Evolutionary conservation across 2,888 invertebrate genomes (phyloP).

Genomic region (Ethmia dodecea): DNA sequence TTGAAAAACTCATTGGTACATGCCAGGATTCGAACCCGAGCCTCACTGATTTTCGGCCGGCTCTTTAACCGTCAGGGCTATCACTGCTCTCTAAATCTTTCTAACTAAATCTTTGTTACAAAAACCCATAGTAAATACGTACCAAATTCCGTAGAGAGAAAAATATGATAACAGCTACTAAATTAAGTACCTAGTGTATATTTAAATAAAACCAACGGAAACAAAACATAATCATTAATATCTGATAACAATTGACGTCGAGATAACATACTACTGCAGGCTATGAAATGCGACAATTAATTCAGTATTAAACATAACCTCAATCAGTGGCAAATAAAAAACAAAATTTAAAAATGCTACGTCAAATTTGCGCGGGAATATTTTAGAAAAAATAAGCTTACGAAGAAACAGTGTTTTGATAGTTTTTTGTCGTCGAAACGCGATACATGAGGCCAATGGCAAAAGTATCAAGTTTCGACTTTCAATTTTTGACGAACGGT

Average conservation of each 20-base stretch:
- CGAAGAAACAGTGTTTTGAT: background rate
- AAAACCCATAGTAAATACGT: no score
- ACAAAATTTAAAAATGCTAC: background rate
- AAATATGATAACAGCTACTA: no score
- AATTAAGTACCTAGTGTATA: no score
- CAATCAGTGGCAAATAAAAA: background rate
- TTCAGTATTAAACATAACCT: background rate
- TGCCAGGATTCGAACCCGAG: no score
- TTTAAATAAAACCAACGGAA: background rate
- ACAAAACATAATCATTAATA: background rate
- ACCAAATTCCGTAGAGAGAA: no score
- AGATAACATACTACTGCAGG: background rate
- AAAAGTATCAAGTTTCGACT: constrained; percentile 10
- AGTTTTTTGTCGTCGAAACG: background rate
- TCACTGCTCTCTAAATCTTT: no score
- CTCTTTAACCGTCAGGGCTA: no score
- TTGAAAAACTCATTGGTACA: no score
- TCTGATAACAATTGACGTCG: background rate
- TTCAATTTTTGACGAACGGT: constrained; percentile 13
- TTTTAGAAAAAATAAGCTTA: background rate
- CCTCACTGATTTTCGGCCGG: no score
- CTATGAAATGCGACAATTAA: background rate
- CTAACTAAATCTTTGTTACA: no score
- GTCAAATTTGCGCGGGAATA: background rate
- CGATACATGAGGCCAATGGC: constrained; percentile 10